phyloP scores from a whole-genome alignment of 2,797 vertebrate species.

The Acipenser oxyrinchus region DNA sequence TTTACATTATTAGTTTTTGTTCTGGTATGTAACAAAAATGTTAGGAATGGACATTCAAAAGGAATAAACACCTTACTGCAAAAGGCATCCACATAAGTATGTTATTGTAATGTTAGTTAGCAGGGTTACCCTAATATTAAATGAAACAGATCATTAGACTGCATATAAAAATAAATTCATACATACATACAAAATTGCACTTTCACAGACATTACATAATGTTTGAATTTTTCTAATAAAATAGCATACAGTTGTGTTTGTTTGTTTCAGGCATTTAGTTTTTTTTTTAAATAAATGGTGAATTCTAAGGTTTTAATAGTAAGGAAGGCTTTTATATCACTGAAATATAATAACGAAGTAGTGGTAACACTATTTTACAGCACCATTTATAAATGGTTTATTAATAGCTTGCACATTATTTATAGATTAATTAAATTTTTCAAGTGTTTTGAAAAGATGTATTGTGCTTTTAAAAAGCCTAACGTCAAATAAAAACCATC shows the following conservation, averaged over 20 bases:
- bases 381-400: constrained; percentile 51
- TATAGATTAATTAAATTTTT: constrained; percentile 29
- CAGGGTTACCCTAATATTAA: constrained; percentile 27
- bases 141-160: constrained; percentile 39
- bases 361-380: constrained; percentile 72
- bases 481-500: background rate
- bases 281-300: constrained; percentile 34
- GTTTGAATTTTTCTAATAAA: constrained; percentile 52
- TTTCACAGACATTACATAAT: constrained; percentile 64
- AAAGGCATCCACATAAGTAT: constrained; percentile 27
- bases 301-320: constrained; percentile 9
- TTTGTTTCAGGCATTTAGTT: constrained; percentile 13
- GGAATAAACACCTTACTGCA: constrained; percentile 6
- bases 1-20: too few relatives aligned
- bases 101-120: constrained; percentile 37
- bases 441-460: too few relatives aligned
- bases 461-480: background rate
- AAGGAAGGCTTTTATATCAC: constrained; percentile 16
- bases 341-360: constrained; percentile 57
- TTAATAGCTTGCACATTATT: constrained; percentile 42
- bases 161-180: constrained; percentile 40
- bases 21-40: constrained; percentile 22
- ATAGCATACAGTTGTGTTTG: constrained; percentile 38
- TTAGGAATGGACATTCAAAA: constrained; percentile 29
- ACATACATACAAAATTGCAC: constrained; percentile 33